phyloP scores from a whole-genome alignment of 2,888 invertebrate genomes.

The Sphaerophoria taeniata region DNA sequence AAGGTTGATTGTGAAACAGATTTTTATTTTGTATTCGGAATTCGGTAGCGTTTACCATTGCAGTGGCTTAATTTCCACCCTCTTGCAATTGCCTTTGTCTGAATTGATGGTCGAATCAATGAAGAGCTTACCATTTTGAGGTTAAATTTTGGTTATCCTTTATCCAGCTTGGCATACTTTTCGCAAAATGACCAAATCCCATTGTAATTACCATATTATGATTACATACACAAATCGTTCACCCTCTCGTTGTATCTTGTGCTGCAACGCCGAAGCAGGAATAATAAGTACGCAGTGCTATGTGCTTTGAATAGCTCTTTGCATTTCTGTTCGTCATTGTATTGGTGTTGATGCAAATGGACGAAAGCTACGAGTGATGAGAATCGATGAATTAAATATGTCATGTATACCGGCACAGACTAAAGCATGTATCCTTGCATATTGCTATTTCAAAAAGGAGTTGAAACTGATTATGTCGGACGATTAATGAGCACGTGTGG shows the following conservation, averaged over 20 bases:
- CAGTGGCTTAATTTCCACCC: too few species aligned
- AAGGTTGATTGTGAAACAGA: background rate
- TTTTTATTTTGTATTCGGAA: background rate
- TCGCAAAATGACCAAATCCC: slow-evolving; percentile 46
- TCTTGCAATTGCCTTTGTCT: too few species aligned
- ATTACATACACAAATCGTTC: too few species aligned
- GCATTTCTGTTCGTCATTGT: background rate
- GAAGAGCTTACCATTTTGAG: background rate
- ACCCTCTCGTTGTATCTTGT: background rate
- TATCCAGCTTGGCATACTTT: slow-evolving; percentile 38
- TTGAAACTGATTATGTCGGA: too few species aligned
- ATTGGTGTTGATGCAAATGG: background rate
- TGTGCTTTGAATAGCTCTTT: too few species aligned
- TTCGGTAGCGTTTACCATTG: too few species aligned
- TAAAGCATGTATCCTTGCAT: too few species aligned
- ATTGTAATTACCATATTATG: slow-evolving; percentile 49
- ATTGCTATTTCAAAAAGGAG: too few species aligned
- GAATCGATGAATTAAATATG: slow-evolving; percentile 25
- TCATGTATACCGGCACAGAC: background rate
- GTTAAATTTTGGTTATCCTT: background rate
- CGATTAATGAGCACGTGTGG: too few species aligned
- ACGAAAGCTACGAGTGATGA: background rate
- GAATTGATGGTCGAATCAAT: too few species aligned
- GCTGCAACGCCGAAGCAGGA: slow-evolving; percentile 22
- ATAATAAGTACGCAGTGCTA: slow-evolving; percentile 25